Conservation (phyloP, 1,140 invertebrate genomes). For the Macrobrachium nipponense region DNA sequence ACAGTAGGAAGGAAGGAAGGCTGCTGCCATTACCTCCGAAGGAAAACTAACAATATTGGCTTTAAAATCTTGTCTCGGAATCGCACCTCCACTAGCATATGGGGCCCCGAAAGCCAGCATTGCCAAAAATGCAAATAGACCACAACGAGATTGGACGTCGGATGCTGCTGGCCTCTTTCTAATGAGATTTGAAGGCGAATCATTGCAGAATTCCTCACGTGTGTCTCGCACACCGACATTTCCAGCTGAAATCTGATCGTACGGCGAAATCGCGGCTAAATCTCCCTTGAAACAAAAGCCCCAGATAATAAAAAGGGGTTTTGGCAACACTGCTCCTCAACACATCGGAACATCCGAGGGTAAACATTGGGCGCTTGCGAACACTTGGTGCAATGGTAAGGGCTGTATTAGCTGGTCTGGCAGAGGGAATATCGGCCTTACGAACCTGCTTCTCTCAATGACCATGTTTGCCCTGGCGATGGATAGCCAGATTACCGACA, state of each 20-base stretch:
- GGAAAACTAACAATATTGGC: slow-evolving; percentile 45
- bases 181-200: neutral
- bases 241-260: too few species aligned
- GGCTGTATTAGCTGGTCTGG: neutral
- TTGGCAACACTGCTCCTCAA: slow-evolving; percentile 24
- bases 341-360: slow-evolving; percentile 42
- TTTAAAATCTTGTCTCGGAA: slow-evolving; percentile 45
- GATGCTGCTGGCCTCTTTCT: too few species aligned
- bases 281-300: too few species aligned
- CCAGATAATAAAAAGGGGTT: too few species aligned
- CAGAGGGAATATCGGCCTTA: slow-evolving; percentile 29
- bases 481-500: slow-evolving; percentile 38
- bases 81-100: slow-evolving; percentile 38
- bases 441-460: slow-evolving; percentile 18
- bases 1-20: neutral
- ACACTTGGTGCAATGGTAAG: slow-evolving; percentile 34
- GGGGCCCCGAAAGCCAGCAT: slow-evolving; percentile 21
- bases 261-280: too few species aligned
- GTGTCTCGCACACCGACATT: too few species aligned
- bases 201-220: neutral
- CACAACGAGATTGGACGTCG: neutral
- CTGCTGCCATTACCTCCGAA: slow-evolving; percentile 33
- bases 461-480: slow-evolving; percentile 39
- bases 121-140: slow-evolving; percentile 21
- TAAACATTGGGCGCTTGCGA: slow-evolving; percentile 37